These are phyloP conservation scores for Drosophila kuntzei DNA, from an alignment of 2,888 invertebrate genomes.

Conservation along the genomic window DNA sequence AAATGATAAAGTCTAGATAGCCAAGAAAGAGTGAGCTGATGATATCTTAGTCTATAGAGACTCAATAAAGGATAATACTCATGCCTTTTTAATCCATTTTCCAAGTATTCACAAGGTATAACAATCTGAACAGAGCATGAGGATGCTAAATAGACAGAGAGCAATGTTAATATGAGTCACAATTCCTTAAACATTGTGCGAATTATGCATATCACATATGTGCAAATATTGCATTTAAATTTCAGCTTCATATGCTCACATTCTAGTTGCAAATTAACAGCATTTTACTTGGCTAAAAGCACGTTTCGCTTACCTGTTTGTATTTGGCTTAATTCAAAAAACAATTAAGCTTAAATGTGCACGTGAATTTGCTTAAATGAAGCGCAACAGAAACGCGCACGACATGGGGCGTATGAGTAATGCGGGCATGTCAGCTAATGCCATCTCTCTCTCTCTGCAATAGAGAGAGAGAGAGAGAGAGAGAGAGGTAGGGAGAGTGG, in stretches of 20 bases:
- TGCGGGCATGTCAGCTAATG: slow-evolving; percentile 46
- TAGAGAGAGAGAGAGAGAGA: slow-evolving; percentile 2
- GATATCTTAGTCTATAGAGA: not conserved
- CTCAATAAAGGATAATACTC: not conserved
- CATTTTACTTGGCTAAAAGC: slow-evolving; percentile 32
- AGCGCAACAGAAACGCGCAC: slow-evolving; percentile 37
- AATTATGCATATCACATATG: slow-evolving; percentile 15
- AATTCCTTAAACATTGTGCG: not conserved
- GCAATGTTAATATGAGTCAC: not conserved
- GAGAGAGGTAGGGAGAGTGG: not conserved
- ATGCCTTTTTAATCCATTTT: not conserved
- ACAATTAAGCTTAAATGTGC: slow-evolving; percentile 74
- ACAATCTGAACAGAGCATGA: not conserved
- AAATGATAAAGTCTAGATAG: too few relatives aligned
- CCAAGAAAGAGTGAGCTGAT: not conserved
- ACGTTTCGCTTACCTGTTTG: slow-evolving; percentile 53
- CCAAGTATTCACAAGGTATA: not conserved
- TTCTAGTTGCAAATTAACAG: slow-evolving; percentile 44
- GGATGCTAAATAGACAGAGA: not conserved
- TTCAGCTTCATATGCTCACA: slow-evolving; percentile 13
- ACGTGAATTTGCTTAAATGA: slow-evolving; percentile 70
- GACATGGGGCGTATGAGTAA: slow-evolving; percentile 71
- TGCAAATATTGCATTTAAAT: slow-evolving; percentile 19
- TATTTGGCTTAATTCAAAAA: slow-evolving; percentile 48
- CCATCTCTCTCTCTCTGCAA: slow-evolving; percentile 1